These are phyloP conservation scores for Phainopepla nitens DNA, from an alignment of 2,113 vertebrate species.

Conservation along the genomic window DNA sequence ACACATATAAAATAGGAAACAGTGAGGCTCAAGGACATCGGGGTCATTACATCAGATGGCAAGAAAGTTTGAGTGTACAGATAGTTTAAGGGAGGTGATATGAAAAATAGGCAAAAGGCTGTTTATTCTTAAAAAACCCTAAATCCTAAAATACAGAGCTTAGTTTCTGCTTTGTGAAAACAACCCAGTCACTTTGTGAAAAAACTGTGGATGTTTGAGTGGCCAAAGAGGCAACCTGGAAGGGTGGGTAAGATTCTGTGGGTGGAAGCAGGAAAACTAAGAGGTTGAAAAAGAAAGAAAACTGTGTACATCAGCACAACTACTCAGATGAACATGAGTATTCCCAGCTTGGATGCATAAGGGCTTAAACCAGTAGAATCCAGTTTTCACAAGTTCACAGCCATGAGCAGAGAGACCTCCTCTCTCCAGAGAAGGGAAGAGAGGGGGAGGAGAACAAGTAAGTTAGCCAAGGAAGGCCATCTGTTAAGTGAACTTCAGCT, in stretches of 20 bases:
- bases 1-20: background rate
- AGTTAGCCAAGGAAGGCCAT: slow-evolving; percentile 45
- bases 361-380: slow-evolving; percentile 16
- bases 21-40: rapidly evolving
- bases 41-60: background rate
- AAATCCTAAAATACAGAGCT: background rate
- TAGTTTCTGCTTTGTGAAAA: background rate
- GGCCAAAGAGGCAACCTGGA: background rate
- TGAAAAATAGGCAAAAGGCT: background rate
- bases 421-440: background rate
- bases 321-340: background rate
- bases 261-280: background rate
- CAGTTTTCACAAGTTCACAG: slow-evolving; percentile 46
- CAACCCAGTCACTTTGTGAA: background rate
- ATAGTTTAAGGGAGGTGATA: rapidly evolving
- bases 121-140: background rate
- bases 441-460: slow-evolving; percentile 33
- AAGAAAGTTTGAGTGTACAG: background rate
- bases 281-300: background rate
- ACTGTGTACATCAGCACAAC: background rate
- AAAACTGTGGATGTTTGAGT: background rate
- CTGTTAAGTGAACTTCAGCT: slow-evolving; percentile 38
- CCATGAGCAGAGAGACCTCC: background rate
- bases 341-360: background rate
- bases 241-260: background rate